A percentile compares a stretch with the other conserved stretches of the same genome.
Evolutionary conservation across 2,797 vertebrate genomes (phyloP).

Genomic region (Danio kyathit): DNA sequence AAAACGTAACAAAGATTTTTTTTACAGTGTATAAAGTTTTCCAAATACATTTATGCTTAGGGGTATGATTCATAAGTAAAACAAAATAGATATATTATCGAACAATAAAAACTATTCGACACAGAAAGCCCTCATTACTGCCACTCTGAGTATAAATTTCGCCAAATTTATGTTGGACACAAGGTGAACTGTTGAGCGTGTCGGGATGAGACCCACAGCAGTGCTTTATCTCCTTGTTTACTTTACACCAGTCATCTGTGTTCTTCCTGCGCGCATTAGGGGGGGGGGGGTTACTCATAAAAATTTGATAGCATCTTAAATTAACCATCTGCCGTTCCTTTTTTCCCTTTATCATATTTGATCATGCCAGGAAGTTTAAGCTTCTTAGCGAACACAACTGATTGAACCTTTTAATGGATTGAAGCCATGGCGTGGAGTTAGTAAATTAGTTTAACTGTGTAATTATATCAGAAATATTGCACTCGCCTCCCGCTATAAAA

Average conservation of each 20-base stretch:
- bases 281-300: conserved; percentile 50
- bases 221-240: conserved; percentile 45
- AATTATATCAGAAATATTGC: conserved; percentile 55
- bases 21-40: too few species aligned
- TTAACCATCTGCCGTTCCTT: conserved; percentile 51
- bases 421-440: conserved; percentile 44
- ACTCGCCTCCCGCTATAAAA: conserved; percentile 48
- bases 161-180: conserved; percentile 8
- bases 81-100: background rate
- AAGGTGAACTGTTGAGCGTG: conserved; percentile 24
- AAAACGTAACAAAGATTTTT: too few species aligned
- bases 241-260: conserved; percentile 44
- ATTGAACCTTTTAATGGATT: conserved; percentile 50
- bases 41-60: too few species aligned
- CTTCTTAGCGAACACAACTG: conserved; percentile 49
- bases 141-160: background rate
- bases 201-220: conserved; percentile 18
- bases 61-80: too few species aligned
- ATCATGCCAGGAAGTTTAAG: conserved; percentile 50
- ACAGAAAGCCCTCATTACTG: background rate
- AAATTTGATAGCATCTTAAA: conserved; percentile 54
- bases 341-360: conserved; percentile 38
- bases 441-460: conserved; percentile 54
- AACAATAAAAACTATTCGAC: background rate
- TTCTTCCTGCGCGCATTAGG: conserved; percentile 36